Evolutionary conservation across 2,113 vertebrate species (phyloP).

Genomic region (Amphiprion ocellaris): DNA sequence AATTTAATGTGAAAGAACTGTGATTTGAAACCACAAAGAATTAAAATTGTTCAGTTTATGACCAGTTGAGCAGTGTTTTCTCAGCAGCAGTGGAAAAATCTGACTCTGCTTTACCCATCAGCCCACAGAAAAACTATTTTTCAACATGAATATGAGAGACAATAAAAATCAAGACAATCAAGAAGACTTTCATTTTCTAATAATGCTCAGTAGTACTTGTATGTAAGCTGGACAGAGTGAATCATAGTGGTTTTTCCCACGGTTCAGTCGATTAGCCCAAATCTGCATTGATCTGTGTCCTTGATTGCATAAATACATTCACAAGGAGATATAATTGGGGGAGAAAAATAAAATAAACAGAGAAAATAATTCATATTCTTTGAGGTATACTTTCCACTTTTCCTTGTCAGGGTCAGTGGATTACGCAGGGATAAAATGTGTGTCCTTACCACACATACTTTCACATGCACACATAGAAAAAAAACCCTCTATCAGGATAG

Average conservation of each 20-base stretch:
- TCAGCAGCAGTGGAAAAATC: too few species aligned
- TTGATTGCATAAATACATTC: constrained; percentile 53
- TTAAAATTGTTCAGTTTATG: too few species aligned
- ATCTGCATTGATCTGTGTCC: constrained; percentile 62
- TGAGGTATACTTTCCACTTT: constrained; percentile 34
- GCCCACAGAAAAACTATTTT: neutral
- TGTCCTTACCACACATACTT: constrained; percentile 29
- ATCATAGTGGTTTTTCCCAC: constrained; percentile 65
- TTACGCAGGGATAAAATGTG: constrained; percentile 66
- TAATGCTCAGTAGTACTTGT: neutral
- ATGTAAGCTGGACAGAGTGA: neutral
- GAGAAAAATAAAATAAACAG: neutral
- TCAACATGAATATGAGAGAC: neutral
- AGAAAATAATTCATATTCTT: constrained; percentile 26
- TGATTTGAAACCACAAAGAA: too few species aligned
- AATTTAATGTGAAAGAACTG: too few species aligned
- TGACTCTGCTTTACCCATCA: neutral
- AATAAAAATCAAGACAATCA: neutral
- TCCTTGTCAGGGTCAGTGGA: constrained; percentile 63
- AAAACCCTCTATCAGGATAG: constrained; percentile 53
- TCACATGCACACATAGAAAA: constrained; percentile 16
- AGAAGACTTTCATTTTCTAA: constrained; percentile 5
- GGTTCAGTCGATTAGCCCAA: constrained; percentile 40
- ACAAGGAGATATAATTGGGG: constrained; percentile 10
- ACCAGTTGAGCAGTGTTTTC: too few species aligned